Conservation (phyloP, 2,797 vertebrate genomes). For the Sciurus vulgaris region DNA sequence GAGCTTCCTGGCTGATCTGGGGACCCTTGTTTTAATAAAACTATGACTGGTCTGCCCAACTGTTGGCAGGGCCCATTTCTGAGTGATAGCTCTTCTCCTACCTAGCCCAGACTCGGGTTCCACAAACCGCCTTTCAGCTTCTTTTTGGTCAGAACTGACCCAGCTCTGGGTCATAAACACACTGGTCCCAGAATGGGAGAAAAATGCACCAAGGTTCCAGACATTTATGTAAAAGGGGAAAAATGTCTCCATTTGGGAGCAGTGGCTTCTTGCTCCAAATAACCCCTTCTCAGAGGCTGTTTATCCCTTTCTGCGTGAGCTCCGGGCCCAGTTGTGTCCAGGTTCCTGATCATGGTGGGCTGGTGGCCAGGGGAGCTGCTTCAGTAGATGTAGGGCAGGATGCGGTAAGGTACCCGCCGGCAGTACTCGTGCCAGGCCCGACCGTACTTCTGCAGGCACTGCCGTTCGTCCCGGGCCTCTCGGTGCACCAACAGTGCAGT, state of each 20-base stretch:
- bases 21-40: slow-evolving; percentile 71
- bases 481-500: slow-evolving; percentile 92
- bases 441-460: slow-evolving; percentile 93
- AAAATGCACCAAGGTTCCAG: neutral
- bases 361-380: neutral
- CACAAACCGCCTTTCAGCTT: neutral
- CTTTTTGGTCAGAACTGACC: neutral
- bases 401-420: slow-evolving; percentile 92
- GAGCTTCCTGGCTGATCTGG: slow-evolving; percentile 86
- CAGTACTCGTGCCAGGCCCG: slow-evolving; percentile 94
- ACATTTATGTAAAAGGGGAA: slow-evolving; percentile 59
- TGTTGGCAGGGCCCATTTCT: neutral
- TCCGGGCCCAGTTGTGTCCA: neutral
- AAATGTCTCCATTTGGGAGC: neutral
- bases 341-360: neutral
- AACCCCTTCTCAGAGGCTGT: neutral
- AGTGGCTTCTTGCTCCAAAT: neutral
- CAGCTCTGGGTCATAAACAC: neutral
- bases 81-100: neutral
- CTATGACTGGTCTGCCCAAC: neutral
- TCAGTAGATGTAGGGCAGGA: slow-evolving; percentile 95
- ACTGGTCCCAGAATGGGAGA: neutral
- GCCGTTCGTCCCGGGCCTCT: slow-evolving; percentile 93
- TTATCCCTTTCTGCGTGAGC: neutral
- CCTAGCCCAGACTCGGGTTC: neutral